These are phyloP conservation scores for Cynoglossus semilaevis DNA, from an alignment of 2,113 vertebrate species.

Conservation along the genomic window DNA sequence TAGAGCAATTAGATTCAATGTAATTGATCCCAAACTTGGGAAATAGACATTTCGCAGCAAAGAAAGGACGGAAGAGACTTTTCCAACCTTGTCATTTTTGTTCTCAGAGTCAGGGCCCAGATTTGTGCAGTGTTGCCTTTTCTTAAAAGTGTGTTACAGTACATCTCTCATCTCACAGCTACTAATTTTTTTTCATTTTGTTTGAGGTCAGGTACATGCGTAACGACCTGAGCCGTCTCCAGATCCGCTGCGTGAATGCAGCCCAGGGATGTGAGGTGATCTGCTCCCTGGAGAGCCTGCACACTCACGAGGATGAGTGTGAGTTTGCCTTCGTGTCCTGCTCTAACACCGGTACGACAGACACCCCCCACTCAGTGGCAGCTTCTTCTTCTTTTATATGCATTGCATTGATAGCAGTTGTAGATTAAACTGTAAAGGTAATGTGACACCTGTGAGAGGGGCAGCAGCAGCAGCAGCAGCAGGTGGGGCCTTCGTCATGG, in stretches of 20 bases:
- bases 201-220: slow-evolving; percentile 82
- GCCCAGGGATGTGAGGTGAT: slow-evolving; percentile 82
- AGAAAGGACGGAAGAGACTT: no score
- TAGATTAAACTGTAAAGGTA: slow-evolving; percentile 19
- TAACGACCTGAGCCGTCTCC: slow-evolving; percentile 86
- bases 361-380: neutral
- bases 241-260: slow-evolving; percentile 83
- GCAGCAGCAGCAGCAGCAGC: slow-evolving; percentile 11
- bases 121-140: no score
- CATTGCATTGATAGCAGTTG: neutral
- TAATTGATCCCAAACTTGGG: no score
- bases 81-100: no score
- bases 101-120: no score
- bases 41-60: no score
- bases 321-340: slow-evolving; percentile 81
- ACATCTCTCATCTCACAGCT: no score
- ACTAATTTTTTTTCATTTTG: neutral
- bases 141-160: no score
- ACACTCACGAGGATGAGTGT: slow-evolving; percentile 84
- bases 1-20: no score
- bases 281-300: slow-evolving; percentile 84
- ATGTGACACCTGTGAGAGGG: slow-evolving; percentile 43
- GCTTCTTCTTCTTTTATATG: neutral
- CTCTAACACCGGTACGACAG: slow-evolving; percentile 77
- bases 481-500: slow-evolving; percentile 62